Evolutionary conservation across 2,888 invertebrate genomes (phyloP), one percentile per base, ranked within the genome.

Genomic region (Dryocosmus kuriphilus): DNA sequence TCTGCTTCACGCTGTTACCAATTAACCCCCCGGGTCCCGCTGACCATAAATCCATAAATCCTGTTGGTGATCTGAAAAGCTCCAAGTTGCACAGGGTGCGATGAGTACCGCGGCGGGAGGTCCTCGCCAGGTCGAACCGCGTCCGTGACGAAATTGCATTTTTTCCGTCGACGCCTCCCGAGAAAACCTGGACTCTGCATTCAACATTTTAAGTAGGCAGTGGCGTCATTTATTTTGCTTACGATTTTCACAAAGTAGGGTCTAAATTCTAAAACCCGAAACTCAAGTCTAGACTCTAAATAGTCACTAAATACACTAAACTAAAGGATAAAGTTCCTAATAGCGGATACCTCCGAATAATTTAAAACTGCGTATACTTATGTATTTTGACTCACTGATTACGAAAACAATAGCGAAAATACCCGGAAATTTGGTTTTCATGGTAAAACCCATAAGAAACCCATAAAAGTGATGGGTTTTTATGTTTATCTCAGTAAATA

Each of bases 101-200:
- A 88, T 87, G 87, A 88, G 87, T 82, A 84, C 84, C 88, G 78
- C 87, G 74, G 79, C 85, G 80, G 87, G 87, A 83, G 80, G 86
- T 82, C 85, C 74, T 35, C 46, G 30, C 61, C 77, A 63, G 51
- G 71, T 71, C 30, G 71, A 51, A 71, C 61, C 71, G 67, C 41
- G 67, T 74, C 79, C 83, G 78, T 82, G 79, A 75, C 81, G 81
- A 82, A 85, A 77, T 79, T 76, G 77, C 74, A 75, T 75, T 78
- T 76, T 80, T 82, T 76, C 74, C 65, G 65, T 51, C 22, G 24
- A 65, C 35, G 41, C 63, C 30, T 22, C 24, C n/a, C n/a, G 9
- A 63, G 63, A 60, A 60, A 60, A 60, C 27, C 24, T 14, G 7
- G 16, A 16, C 27, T 27, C 27, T 27, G 27, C 24, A 24, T 60